Evolutionary conservation across 2,113 vertebrate species (phyloP).

Genomic region (Quiscalus mexicanus): DNA sequence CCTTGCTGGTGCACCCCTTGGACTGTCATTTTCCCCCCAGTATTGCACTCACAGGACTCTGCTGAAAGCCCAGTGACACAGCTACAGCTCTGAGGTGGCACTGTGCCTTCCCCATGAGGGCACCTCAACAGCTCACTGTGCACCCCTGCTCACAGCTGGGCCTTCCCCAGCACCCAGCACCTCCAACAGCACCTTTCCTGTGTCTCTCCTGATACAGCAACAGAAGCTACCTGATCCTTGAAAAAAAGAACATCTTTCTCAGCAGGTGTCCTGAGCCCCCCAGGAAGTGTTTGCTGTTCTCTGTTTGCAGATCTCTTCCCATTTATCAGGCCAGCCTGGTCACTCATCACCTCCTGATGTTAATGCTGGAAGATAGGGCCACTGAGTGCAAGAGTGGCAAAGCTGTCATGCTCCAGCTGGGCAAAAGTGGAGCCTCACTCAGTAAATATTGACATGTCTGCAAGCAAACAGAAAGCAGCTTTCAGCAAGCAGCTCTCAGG

Average conservation of each 20-base stretch:
- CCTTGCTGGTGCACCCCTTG: neutral
- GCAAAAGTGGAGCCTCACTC: slow-evolving; percentile 60
- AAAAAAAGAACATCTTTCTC: slow-evolving; percentile 36
- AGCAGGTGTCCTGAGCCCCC: slow-evolving; percentile 58
- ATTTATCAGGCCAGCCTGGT: slow-evolving; percentile 50
- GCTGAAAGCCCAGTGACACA: neutral
- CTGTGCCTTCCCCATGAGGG: fast-evolving
- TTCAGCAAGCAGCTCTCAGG: slow-evolving; percentile 52
- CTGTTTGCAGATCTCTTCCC: slow-evolving; percentile 62
- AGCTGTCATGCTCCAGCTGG: slow-evolving; percentile 60
- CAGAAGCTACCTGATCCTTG: slow-evolving; percentile 18
- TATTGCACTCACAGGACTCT: neutral
- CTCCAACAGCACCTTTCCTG: neutral
- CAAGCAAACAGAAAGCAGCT: slow-evolving; percentile 62
- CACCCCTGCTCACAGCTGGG: neutral
- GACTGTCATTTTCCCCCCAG: fast-evolving
- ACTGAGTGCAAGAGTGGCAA: slow-evolving; percentile 58
- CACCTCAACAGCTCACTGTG: neutral
- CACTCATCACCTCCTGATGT: slow-evolving; percentile 66
- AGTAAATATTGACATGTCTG: slow-evolving; percentile 67
- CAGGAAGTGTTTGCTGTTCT: slow-evolving; percentile 64
- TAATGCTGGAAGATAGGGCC: slow-evolving; percentile 49
- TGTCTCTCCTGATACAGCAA: neutral
- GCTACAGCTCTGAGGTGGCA: neutral
- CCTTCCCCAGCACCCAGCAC: neutral